Evolutionary conservation across 2,888 invertebrate species (phyloP).

Genomic region (Lasioglossum leucozonium): DNA sequence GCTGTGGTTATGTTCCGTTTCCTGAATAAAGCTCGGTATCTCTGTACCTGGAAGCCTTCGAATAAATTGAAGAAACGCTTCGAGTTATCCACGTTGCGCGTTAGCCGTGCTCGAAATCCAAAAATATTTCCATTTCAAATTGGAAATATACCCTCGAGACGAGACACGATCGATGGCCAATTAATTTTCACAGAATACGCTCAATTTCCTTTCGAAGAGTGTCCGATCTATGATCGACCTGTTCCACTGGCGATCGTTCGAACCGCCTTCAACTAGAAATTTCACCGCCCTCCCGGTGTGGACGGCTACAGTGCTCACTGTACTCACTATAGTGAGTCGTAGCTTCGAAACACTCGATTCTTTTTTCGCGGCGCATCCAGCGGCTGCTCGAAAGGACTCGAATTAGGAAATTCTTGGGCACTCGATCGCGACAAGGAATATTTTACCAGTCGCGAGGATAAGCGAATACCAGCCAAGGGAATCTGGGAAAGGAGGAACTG

Average conservation of each 20-base stretch:
- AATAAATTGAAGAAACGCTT: slow-evolving; percentile 17
- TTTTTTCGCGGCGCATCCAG: not conserved
- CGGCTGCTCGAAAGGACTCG: not conserved
- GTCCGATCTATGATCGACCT: not conserved
- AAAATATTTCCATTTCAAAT: not conserved
- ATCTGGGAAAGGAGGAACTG: slow-evolving; percentile 55
- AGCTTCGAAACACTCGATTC: not conserved
- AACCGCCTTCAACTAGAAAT: not conserved
- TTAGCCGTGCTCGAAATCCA: not conserved
- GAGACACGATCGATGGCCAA: not conserved
- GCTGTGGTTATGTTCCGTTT: slow-evolving; percentile 25
- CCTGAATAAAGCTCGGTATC: slow-evolving; percentile 17
- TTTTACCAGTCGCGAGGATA: slow-evolving; percentile 31
- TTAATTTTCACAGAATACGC: too few species aligned
- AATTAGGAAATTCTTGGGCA: slow-evolving; percentile 63
- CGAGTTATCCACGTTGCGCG: not conserved
- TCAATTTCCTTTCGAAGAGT: not conserved
- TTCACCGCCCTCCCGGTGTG: not conserved
- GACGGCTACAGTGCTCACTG: too few species aligned
- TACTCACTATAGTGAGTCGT: not conserved
- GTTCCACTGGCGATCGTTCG: not conserved
- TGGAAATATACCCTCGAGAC: not conserved
- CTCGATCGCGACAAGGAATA: slow-evolving; percentile 47
- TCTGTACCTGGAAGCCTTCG: not conserved
- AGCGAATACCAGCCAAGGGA: slow-evolving; percentile 63